A percentile compares a stretch with the other conserved stretches of the same genome.
These are phyloP conservation scores for Euproctis similis DNA, from an alignment of 2,888 invertebrate species.

Conservation along the genomic window DNA sequence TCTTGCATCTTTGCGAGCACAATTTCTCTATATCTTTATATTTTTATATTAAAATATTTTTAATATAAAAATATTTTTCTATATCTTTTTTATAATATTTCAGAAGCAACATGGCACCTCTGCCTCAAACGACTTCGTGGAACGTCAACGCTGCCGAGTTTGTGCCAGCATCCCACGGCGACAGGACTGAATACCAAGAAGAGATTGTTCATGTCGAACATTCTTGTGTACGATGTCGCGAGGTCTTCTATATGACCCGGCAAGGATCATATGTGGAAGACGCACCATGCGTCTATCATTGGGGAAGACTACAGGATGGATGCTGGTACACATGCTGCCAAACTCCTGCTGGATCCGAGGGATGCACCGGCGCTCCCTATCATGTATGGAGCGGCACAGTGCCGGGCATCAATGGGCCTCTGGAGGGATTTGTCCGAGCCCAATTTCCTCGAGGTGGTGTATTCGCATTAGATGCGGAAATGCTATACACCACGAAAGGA, in stretches of 20 bases:
- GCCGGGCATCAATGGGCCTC: constrained; percentile 84
- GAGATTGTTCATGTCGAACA: constrained; percentile 76
- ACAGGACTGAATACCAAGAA: constrained; percentile 74
- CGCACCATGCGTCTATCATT: constrained; percentile 90
- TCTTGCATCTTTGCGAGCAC: too few species aligned
- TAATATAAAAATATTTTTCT: too few species aligned
- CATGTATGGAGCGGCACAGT: constrained; percentile 88
- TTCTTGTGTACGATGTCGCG: constrained; percentile 83
- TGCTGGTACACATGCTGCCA: constrained; percentile 80
- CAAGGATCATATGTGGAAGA: constrained; percentile 82
- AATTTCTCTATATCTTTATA: too few species aligned
- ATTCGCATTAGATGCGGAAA: constrained; percentile 96
- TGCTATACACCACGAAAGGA: constrained; percentile 93
- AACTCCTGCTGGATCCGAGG: constrained; percentile 62
- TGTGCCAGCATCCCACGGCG: constrained; percentile 75
- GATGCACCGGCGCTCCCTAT: constrained; percentile 78
- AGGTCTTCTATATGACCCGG: constrained; percentile 81
- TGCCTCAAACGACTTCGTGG: too few species aligned
- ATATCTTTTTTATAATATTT: too few species aligned
- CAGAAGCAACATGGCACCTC: too few species aligned
- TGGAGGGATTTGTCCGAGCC: constrained; percentile 80
- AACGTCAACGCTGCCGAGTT: constrained; percentile 83
- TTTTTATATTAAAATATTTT: too few species aligned
- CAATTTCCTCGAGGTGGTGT: constrained; percentile 73
- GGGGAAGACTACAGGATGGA: constrained; percentile 83